phyloP scores from a whole-genome alignment of 2,113 vertebrate species.

The Cottus gobio region DNA sequence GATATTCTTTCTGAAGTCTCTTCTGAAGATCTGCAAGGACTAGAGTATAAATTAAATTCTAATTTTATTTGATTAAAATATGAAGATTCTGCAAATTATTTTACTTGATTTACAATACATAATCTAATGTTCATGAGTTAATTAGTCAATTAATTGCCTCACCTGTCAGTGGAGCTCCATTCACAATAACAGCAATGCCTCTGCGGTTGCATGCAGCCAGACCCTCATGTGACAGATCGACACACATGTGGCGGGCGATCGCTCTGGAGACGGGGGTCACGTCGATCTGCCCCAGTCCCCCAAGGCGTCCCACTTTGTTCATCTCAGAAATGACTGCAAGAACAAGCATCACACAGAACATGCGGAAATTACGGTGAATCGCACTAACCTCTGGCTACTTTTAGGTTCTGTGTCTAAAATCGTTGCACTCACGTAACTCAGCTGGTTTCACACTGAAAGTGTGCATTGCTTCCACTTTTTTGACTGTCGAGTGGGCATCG shows the following conservation, averaged over 20 bases:
- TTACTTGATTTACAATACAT: neutral
- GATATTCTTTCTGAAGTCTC: too few species aligned
- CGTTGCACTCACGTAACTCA: slow-evolving; percentile 50
- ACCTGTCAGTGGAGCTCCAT: slow-evolving; percentile 90
- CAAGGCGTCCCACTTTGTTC: slow-evolving; percentile 35
- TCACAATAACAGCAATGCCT: slow-evolving; percentile 87
- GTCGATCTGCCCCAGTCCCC: slow-evolving; percentile 74
- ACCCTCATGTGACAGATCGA: slow-evolving; percentile 77
- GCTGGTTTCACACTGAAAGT: slow-evolving; percentile 1
- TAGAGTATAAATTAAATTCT: neutral
- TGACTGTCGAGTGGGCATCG: slow-evolving; percentile 32
- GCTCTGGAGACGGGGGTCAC: slow-evolving; percentile 82
- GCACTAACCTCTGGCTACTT: neutral
- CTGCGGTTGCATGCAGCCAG: slow-evolving; percentile 65
- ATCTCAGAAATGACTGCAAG: slow-evolving; percentile 56
- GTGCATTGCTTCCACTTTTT: slow-evolving; percentile 69
- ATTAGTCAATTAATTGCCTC: neutral
- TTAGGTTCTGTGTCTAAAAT: neutral
- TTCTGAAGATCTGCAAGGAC: too few species aligned
- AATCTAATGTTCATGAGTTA: neutral
- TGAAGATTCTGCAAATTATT: neutral
- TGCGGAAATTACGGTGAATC: neutral
- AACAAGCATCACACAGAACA: neutral
- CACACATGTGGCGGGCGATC: slow-evolving; percentile 81
- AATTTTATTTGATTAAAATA: neutral